Evolutionary conservation across 23 tunicate species (phyloP).

Genomic region (Trididemnum miniatum): DNA sequence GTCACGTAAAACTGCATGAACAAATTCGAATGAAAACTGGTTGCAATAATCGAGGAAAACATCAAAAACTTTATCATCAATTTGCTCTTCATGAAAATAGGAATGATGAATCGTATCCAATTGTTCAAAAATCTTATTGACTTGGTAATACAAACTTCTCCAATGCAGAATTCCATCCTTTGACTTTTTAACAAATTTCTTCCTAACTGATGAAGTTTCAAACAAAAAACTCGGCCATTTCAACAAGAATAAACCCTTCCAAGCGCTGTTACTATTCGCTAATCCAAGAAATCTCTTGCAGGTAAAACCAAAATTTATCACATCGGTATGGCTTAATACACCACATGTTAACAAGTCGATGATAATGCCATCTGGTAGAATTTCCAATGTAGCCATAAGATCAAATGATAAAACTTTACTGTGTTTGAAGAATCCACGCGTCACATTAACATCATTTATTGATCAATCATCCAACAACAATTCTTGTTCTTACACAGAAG

Average conservation of each 20-base stretch:
- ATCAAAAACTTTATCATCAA: constrained; percentile 17
- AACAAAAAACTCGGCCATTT: constrained; percentile 14
- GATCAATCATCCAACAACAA: too few species aligned
- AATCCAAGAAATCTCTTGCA: constrained; percentile 5
- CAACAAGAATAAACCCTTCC: neutral
- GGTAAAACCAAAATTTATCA: constrained; percentile 7
- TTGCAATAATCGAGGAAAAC: neutral
- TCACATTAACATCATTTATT: too few species aligned
- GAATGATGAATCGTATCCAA: neutral
- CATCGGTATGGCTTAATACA: neutral
- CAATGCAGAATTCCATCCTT: neutral
- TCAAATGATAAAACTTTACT: too few species aligned
- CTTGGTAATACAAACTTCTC: constrained; percentile 4
- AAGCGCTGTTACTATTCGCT: neutral
- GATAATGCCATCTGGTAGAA: constrained; percentile 6
- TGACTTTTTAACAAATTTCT: neutral
- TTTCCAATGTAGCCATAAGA: neutral
- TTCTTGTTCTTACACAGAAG: too few species aligned
- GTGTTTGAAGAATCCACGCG: too few species aligned
- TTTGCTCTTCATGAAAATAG: constrained; percentile 2
- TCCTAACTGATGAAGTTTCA: neutral
- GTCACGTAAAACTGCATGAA: neutral
- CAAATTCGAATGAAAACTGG: constrained; percentile 14
- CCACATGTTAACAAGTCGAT: constrained; percentile 29
- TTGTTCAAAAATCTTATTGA: neutral